Conservation (phyloP, 2,888 invertebrate species). For the Abrostola triplasia region DNA sequence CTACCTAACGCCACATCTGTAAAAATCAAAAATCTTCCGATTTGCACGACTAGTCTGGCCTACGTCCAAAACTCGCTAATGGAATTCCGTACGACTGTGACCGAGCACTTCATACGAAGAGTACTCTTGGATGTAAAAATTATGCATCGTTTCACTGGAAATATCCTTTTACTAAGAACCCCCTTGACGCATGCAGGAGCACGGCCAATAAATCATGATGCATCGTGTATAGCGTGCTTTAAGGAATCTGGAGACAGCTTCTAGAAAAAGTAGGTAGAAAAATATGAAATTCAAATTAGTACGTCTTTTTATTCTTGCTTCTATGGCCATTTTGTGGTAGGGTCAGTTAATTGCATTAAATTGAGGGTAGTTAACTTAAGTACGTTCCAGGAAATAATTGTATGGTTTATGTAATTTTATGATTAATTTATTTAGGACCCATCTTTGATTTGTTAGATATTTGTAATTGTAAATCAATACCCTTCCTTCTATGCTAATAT, state of each 20-base stretch:
- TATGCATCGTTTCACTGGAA: conserved; percentile 72
- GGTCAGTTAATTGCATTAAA: too few species aligned
- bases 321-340: too few species aligned
- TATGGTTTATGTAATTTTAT: not conserved
- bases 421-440: not conserved
- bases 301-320: too few species aligned
- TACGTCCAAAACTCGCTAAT: conserved; percentile 82
- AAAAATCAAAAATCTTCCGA: conserved; percentile 59
- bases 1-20: conserved; percentile 61
- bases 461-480: not conserved
- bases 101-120: conserved; percentile 73
- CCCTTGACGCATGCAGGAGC: conserved; percentile 48
- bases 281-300: too few species aligned
- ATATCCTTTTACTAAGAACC: conserved; percentile 67
- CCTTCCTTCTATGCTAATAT: not conserved
- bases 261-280: too few species aligned
- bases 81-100: conserved; percentile 81
- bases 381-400: not conserved
- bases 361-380: too few species aligned
- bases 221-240: conserved; percentile 11
- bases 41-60: conserved; percentile 70
- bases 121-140: conserved; percentile 77
- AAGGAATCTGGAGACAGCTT: not conserved
- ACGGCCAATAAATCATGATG: conserved; percentile 43
- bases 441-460: not conserved